These are phyloP conservation scores for Platyscapa corneri DNA, from an alignment of 1,140 invertebrate species.

Conservation along the genomic window DNA sequence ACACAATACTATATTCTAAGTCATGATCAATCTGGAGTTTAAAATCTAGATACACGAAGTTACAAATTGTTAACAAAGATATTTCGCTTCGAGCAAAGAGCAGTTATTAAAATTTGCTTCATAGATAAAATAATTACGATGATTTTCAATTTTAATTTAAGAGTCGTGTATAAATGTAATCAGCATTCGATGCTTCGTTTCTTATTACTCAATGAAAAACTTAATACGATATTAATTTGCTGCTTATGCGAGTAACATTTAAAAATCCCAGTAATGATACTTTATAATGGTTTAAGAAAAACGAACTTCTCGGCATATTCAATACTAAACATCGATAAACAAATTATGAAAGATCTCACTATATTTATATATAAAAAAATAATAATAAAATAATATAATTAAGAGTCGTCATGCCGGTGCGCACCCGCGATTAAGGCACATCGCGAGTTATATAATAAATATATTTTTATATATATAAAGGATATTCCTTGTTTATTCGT, in stretches of 20 bases:
- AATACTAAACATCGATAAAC: constrained; percentile 18
- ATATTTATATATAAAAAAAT: constrained; percentile 29
- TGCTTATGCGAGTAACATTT: constrained; percentile 4
- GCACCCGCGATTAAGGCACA: constrained; percentile 3
- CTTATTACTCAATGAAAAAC: not conserved
- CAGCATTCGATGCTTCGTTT: not conserved
- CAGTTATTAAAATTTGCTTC: not conserved
- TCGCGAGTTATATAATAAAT: constrained; percentile 11
- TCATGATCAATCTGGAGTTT: not conserved
- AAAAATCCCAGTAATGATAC: constrained; percentile 18
- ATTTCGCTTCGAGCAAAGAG: not conserved
- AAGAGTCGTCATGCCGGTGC: constrained; percentile 19
- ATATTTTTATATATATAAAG: not conserved
- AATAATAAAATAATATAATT: constrained; percentile 28
- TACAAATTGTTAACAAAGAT: not conserved
- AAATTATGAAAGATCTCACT: constrained; percentile 35
- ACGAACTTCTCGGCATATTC: not conserved
- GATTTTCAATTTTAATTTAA: not conserved
- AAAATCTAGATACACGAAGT: not conserved
- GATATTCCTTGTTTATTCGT: not conserved
- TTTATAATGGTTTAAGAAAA: constrained; percentile 9
- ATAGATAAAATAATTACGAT: not conserved
- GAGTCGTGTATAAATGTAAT: not conserved
- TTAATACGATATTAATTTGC: not conserved
- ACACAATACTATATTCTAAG: not conserved